Percentiles rank a stretch among this genome's conserved stretches.
Evolutionary conservation across 2,113 vertebrate species (phyloP).

Genomic region (Forbesichthys papilliferus): DNA sequence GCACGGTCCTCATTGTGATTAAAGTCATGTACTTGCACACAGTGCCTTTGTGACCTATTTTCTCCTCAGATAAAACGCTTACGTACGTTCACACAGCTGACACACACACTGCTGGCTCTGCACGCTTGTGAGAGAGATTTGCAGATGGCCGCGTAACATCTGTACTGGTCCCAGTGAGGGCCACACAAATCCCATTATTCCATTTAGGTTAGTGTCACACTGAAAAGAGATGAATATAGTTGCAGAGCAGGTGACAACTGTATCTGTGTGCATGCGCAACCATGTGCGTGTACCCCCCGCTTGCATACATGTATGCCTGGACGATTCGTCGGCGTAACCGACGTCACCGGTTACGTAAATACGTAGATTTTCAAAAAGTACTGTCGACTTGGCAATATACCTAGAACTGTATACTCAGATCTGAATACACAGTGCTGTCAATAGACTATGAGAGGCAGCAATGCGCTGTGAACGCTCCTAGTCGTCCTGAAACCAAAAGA

Average conservation of each 20-base stretch:
- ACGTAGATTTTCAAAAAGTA: too few relatives aligned
- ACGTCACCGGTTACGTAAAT: too few relatives aligned
- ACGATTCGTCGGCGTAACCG: too few relatives aligned
- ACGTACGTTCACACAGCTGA: neutral
- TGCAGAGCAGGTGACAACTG: constrained; percentile 47
- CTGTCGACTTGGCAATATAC: too few relatives aligned
- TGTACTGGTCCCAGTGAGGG: constrained; percentile 63
- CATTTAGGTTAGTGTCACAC: constrained; percentile 64
- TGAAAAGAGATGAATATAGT: constrained; percentile 73
- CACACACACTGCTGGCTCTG: constrained; percentile 11
- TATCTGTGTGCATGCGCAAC: constrained; percentile 12
- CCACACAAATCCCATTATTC: constrained; percentile 71
- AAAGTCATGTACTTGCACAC: neutral
- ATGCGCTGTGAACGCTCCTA: too few relatives aligned
- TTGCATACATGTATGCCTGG: too few relatives aligned
- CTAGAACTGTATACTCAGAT: too few relatives aligned
- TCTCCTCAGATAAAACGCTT: too few relatives aligned
- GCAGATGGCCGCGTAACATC: constrained; percentile 60
- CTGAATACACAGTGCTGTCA: too few relatives aligned
- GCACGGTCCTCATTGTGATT: neutral
- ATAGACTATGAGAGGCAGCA: too few relatives aligned
- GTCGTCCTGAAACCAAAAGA: too few relatives aligned
- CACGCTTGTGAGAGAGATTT: constrained; percentile 37
- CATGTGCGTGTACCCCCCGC: neutral
- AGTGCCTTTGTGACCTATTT: too few relatives aligned